phyloP scores from a whole-genome alignment of 2,797 vertebrate genomes.

The Poeciliopsis infans region DNA sequence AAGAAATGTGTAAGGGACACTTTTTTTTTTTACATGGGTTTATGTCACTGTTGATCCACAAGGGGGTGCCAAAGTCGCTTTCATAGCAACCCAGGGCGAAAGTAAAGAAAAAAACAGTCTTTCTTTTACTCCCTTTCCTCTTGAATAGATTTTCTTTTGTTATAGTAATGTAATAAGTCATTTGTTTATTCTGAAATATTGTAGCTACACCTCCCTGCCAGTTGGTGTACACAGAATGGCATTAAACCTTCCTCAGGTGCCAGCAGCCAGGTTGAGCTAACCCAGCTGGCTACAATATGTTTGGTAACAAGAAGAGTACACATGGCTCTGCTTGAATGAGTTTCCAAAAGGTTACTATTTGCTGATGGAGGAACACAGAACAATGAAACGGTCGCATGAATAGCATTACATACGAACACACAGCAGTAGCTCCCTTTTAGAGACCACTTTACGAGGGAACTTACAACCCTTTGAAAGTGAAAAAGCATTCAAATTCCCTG shows the following conservation, averaged over 20 bases:
- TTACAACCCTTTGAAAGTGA: neutral
- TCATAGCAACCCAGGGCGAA: too few relatives aligned
- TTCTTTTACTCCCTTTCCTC: neutral
- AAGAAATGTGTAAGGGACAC: neutral
- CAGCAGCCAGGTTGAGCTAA: slow-evolving; percentile 6
- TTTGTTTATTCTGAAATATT: neutral
- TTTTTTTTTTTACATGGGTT: neutral
- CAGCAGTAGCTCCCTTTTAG: neutral
- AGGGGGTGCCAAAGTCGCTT: slow-evolving; percentile 46
- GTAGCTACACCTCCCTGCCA: neutral
- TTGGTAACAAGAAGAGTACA: slow-evolving; percentile 47
- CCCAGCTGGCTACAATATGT: slow-evolving; percentile 35
- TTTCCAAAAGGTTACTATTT: slow-evolving; percentile 33
- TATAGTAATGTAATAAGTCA: neutral
- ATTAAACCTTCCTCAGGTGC: neutral
- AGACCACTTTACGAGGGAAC: neutral
- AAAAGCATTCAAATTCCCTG: neutral
- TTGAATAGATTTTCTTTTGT: neutral
- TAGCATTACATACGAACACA: neutral
- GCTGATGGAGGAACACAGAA: slow-evolving; percentile 10
- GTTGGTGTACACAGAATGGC: neutral
- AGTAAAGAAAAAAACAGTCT: neutral
- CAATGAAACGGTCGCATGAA: neutral
- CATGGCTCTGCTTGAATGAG: neutral
- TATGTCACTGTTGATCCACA: slow-evolving; percentile 27